Base-by-base conservation (phyloP, 1,140 invertebrate species). In the Caenorhabditis remanei region DNA sequence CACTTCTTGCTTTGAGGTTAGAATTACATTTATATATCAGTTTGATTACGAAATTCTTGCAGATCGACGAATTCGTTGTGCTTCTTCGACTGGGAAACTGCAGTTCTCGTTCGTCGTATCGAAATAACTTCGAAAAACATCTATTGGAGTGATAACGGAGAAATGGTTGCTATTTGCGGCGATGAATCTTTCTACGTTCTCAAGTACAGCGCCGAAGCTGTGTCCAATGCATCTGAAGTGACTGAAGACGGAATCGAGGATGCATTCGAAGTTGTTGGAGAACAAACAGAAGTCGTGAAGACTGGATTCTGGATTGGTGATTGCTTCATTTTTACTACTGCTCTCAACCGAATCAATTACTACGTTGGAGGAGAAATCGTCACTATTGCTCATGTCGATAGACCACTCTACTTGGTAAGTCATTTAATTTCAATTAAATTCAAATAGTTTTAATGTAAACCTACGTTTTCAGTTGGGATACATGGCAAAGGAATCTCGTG, bases 261-360 rank as follows among this genome's bases (percentile, higher is more conserved):
- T 91, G 97, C 98, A 0, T 99, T 99, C 93, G 97, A 98, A 94
- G 97, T 98, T 40, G 87, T 92, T 87, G 91, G 90, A 46, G 97
- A 98, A 93, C 95, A 98, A 84, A 96, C 95, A 88, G 98, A 99
- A 93, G 94, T 95, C 14, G 97, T 99, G 0, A 97, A 96, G 92
- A 99, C 98, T 4, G 98, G 97, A 14, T 93, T 98, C 14, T 99
- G 98, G 98, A 96, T 99, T 55, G 98, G 98, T 6, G 98, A 99
- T 93, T 99, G 98, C 93, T 99, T 99, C 93, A 99, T 99, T 87
- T 99, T 99, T 93, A 99, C 98, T 0, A 99, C 99, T 93, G 95
- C 96, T 83, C 95, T 98, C 0, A 99, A 99, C 93, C 94, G 98
- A 85, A 95, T 99, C 19, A 99, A 99, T 93, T 99, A 99, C 92